A percentile compares a stretch with the other conserved stretches of the same genome.
These are phyloP conservation scores for Trissolcus japonicus DNA, from an alignment of 2,888 invertebrate species.

Conservation along the genomic window DNA sequence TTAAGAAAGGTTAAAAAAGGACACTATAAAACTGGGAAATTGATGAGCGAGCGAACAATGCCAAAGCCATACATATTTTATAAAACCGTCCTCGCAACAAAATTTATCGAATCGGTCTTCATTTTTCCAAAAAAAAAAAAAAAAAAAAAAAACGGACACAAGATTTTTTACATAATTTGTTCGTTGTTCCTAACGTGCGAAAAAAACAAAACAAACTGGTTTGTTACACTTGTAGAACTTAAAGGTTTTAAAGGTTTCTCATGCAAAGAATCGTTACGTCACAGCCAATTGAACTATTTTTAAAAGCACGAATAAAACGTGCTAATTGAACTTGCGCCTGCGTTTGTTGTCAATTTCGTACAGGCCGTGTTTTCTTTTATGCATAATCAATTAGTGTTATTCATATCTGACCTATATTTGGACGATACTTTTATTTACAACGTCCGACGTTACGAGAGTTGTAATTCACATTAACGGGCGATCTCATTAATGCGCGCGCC, in stretches of 20 bases:
- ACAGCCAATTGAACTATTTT: conserved; percentile 28
- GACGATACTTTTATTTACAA: conserved; percentile 28
- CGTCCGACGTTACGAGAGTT: background rate
- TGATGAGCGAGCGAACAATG: too few relatives aligned
- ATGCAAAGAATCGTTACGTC: conserved; percentile 2
- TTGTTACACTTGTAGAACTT: too few relatives aligned
- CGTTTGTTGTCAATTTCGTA: conserved; percentile 18
- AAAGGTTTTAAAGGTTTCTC: conserved; percentile 1
- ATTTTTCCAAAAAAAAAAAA: too few relatives aligned
- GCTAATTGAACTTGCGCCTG: background rate
- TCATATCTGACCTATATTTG: conserved; percentile 42
- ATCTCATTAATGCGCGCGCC: background rate
- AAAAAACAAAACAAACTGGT: too few relatives aligned
- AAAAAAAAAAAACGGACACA: too few relatives aligned
- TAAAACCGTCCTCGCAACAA: too few relatives aligned
- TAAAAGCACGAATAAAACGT: conserved; percentile 11
- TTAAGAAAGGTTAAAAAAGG: too few relatives aligned
- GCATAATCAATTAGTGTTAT: conserved; percentile 43
- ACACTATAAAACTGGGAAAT: too few relatives aligned
- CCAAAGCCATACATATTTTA: too few relatives aligned
- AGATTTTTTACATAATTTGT: too few relatives aligned
- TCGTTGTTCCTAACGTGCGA: too few relatives aligned
- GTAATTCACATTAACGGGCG: conserved; percentile 14
- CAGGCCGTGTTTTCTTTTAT: conserved; percentile 19
- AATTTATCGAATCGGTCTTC: too few relatives aligned